Conservation (phyloP, 1,140 invertebrate species). For the Diorhabda sublineata region DNA sequence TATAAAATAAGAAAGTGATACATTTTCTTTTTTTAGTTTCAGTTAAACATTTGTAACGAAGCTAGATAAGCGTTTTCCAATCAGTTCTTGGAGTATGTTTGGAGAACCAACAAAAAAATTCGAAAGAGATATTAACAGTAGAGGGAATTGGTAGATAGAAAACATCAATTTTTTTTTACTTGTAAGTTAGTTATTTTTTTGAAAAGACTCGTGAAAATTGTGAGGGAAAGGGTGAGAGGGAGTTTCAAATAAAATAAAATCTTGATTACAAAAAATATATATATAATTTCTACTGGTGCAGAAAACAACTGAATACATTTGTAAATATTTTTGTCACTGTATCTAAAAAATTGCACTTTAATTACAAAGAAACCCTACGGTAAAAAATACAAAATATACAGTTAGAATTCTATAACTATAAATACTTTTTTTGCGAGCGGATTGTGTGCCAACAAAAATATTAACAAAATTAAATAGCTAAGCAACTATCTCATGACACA, state of each 20-base stretch:
- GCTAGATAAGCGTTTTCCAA: too few species aligned
- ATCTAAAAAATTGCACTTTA: conserved; percentile 37
- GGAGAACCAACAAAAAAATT: too few species aligned
- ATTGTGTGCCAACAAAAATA: conserved; percentile 34
- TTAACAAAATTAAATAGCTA: conserved; percentile 34
- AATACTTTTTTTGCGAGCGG: conserved; percentile 26
- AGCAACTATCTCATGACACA: neutral
- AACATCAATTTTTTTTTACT: neutral
- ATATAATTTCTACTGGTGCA: conserved; percentile 42
- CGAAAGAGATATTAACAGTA: too few species aligned
- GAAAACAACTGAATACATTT: conserved; percentile 34
- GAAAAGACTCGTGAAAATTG: neutral
- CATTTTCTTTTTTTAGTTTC: too few species aligned
- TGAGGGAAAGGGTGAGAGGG: neutral
- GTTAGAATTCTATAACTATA: conserved; percentile 30
- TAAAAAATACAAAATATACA: conserved; percentile 30
- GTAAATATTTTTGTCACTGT: conserved; percentile 39
- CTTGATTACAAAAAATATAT: conserved; percentile 41
- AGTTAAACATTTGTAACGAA: too few species aligned
- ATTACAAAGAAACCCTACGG: conserved; percentile 34
- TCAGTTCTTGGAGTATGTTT: too few species aligned
- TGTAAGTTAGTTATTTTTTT: neutral
- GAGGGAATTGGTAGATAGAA: too few species aligned
- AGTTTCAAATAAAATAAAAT: conserved; percentile 24
- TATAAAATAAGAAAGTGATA: too few species aligned